A percentile compares a stretch with the other conserved stretches of the same genome.
Conservation (phyloP, 2,797 vertebrate species). For the Danio albolineatus region DNA sequence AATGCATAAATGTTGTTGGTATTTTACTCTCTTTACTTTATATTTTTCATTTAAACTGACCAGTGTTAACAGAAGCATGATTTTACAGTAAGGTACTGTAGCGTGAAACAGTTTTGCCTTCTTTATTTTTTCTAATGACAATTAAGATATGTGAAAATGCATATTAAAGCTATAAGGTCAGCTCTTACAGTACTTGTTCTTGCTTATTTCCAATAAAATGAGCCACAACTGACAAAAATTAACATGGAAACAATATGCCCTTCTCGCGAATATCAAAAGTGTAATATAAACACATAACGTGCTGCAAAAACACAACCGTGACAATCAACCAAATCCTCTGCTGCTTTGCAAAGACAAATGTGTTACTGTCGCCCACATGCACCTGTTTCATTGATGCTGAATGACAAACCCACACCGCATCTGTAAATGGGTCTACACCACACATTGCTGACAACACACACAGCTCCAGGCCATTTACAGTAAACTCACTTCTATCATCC, state of each 20-base stretch:
- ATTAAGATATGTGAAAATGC: too few relatives aligned
- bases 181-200: too few relatives aligned
- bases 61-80: too few relatives aligned
- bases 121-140: too few relatives aligned
- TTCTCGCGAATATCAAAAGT: neutral
- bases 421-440: slow-evolving; percentile 3
- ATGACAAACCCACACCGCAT: slow-evolving; percentile 41
- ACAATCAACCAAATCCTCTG: slow-evolving; percentile 14
- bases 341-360: slow-evolving; percentile 19
- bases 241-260: neutral
- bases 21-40: too few relatives aligned
- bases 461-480: slow-evolving; percentile 5
- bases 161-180: too few relatives aligned
- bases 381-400: slow-evolving; percentile 51
- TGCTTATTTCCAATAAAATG: neutral
- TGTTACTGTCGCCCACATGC: slow-evolving; percentile 36
- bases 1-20: too few relatives aligned
- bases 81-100: too few relatives aligned
- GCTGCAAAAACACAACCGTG: neutral
- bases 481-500: slow-evolving; percentile 21
- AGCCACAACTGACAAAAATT: neutral
- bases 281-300: slow-evolving; percentile 11
- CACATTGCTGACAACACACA: slow-evolving; percentile 8
- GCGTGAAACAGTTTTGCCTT: too few relatives aligned
- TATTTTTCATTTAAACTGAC: too few relatives aligned